phyloP scores from a whole-genome alignment of 2,797 vertebrate genomes.

The Varecia variegata region DNA sequence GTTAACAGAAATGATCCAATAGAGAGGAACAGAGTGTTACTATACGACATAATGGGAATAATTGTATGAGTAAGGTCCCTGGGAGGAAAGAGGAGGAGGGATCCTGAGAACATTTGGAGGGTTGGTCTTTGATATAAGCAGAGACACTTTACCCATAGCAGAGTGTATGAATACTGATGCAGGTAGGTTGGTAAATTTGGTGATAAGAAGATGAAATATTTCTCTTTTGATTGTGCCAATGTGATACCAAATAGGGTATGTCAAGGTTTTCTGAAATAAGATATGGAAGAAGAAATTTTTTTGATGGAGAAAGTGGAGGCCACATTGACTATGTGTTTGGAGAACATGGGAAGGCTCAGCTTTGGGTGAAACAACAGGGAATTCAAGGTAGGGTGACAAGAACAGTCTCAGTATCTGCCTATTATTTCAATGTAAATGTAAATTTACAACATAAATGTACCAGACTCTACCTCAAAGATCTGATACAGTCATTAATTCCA shows the following conservation, averaged over 20 bases:
- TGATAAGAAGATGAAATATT: neutral
- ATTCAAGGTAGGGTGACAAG: conserved; percentile 85
- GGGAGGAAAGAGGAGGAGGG: neutral
- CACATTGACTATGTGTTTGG: conserved; percentile 88
- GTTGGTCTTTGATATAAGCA: neutral
- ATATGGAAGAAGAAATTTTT: conserved; percentile 80
- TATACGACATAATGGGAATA: neutral
- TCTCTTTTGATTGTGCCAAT: conserved; percentile 83
- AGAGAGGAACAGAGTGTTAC: neutral
- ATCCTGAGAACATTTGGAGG: neutral
- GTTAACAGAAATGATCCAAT: neutral
- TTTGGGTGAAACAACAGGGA: conserved; percentile 90
- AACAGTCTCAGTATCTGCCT: neutral
- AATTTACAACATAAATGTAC: neutral
- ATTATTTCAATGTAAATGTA: neutral
- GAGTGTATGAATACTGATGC: neutral
- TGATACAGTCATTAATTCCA: conserved; percentile 88
- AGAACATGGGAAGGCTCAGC: conserved; percentile 94
- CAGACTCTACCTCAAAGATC: conserved; percentile 80
- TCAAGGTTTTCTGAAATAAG: conserved; percentile 88
- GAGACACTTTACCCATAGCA: neutral
- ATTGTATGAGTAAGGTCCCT: neutral
- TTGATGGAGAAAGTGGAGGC: conserved; percentile 86
- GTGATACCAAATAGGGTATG: conserved; percentile 91
- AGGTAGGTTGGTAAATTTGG: neutral